Base-by-base conservation (phyloP, 2,113 vertebrate species). In the Planiliza haematocheilus region DNA sequence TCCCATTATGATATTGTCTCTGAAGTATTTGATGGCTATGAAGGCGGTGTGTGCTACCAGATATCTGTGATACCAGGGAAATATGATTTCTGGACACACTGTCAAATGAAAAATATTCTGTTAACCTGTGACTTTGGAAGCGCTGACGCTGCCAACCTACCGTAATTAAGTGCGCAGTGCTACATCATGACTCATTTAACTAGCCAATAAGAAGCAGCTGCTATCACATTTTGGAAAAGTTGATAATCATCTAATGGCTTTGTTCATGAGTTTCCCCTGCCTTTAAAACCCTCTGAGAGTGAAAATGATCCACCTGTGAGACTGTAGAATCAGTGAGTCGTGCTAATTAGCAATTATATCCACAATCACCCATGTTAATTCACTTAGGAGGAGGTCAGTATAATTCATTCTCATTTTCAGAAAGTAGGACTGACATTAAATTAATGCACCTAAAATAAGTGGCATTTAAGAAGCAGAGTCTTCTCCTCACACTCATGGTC, bases 281-380 rank as follows among this genome's bases (percentile, higher is more conserved):
- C 64, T 63, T 80, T 37, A 66, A 83, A 86, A 42, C 43, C 76
- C 37, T 17, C 52, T 20, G 76, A 82, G 85, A 65, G 51, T 30
- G 56, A 69, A 81, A 77, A 56, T 14, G 64, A 67, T 82, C 77
- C 73, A 89, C 85, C 85, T 88, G 79, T 39, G 80, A 65, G 85
- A 83, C 76, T 76, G 60, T 38, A 64, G 75, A 86, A 76, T 62
- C 79, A 87, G 56, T 72, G 82, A 87, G 83, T 89, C 76, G 81
- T 83, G 77, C 49, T 91, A 91, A 91, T 91, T 79, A 86, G 82
- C 83, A 89, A 91, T 91, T 91, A 88, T 84, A 89, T 78, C 84
- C 87, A 87, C 88, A 87, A 86, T 91, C 83, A 85, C 30, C 81
- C 88, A 74, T 74, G 83, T 87, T 91, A 91, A 91, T 88, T 90